Base-by-base conservation (phyloP, 2,888 invertebrate species). In the Ennomos quercinarius region DNA sequence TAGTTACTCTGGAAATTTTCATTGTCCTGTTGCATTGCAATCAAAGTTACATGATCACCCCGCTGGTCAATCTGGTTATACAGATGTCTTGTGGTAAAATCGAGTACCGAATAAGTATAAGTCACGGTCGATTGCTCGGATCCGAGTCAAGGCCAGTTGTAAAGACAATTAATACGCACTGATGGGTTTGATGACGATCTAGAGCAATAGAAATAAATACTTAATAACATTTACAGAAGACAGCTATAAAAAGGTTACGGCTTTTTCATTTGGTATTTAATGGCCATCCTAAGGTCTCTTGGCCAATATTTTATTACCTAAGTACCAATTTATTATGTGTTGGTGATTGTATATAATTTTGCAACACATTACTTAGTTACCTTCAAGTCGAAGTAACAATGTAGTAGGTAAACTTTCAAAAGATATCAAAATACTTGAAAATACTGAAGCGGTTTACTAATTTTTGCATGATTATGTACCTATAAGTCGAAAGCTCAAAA, bases 111-210 rank as follows among this genome's bases (percentile, higher is more conserved):
- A 53, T 62, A n/a, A n/a, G 59, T 4, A 64, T 63, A 60, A 4
- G 63, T 56, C 48, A 45, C 47, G 58, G 58, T 62, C 51, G 41
- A 54, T 49, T 35, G 53, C 52, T 40, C 36, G 53, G 52, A 64
- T 63, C 51, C 47, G 46, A 66, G 61, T 59, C 63, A 68, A 68
- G 66, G 64, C 53, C 68, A 59, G 44, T 63, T 37, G 27, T 43
- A 40, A 27, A 57, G 47, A 58, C 53, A 55, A 60, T 63, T 57
- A 59, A 43, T 57, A 55, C 54, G 60, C 63, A 51, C 51, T 45
- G 43, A 52, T 55, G 53, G 45, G 42, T 55, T 53, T 52, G 35
- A 46, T 51, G 50, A 53, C 54, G 52, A 44, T 38, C 37, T 51
- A 27, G 47, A 52, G 17, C 42, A 35, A 58, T 47, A 52, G 43